A percentile compares a stretch with the other conserved stretches of the same genome.
These are phyloP conservation scores for Coleophora flavipennella DNA, from an alignment of 2,888 invertebrate genomes.

Conservation along the genomic window DNA sequence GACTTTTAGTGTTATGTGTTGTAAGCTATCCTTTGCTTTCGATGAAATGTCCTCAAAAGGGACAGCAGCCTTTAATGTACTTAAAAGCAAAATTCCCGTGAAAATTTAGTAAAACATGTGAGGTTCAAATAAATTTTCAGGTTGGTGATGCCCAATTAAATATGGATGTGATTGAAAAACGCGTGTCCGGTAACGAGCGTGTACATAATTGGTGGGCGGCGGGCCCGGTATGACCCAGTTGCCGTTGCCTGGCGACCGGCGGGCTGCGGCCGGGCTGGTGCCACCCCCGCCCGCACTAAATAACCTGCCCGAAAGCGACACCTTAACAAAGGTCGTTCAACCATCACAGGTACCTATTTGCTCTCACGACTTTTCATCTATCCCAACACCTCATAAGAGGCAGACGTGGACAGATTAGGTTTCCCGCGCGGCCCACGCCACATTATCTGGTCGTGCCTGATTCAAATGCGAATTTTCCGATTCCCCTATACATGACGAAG, in stretches of 20 bases:
- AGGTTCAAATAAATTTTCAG: slow-evolving; percentile 65
- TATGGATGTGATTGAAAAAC: slow-evolving; percentile 74
- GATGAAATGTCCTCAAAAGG: too few species aligned
- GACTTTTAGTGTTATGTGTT: too few species aligned
- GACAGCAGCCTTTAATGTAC: slow-evolving; percentile 31
- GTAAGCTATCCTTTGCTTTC: slow-evolving; percentile 3
- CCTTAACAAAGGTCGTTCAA: slow-evolving; percentile 72
- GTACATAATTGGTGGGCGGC: slow-evolving; percentile 71
- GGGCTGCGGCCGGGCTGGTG: slow-evolving; percentile 33
- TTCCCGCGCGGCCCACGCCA: too few species aligned
- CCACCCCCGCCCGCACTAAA: slow-evolving; percentile 48
- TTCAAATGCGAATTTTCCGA: too few species aligned
- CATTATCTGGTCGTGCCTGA: too few species aligned
- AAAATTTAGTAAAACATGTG: slow-evolving; percentile 59
- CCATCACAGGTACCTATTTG: slow-evolving; percentile 47
- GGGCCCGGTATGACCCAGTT: slow-evolving; percentile 70
- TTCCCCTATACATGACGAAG: too few species aligned
- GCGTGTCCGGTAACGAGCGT: slow-evolving; percentile 73
- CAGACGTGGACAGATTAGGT: too few species aligned
- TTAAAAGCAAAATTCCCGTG: slow-evolving; percentile 51
- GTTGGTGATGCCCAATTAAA: slow-evolving; percentile 71
- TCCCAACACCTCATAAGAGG: slow-evolving; percentile 14
- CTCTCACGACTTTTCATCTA: slow-evolving; percentile 41
- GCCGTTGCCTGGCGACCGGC: slow-evolving; percentile 65
- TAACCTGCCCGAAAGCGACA: slow-evolving; percentile 71